A percentile compares a stretch with the other conserved stretches of the same genome.
phyloP scores from a whole-genome alignment of 2,113 vertebrate genomes.

The Apodemus speciosus region DNA sequence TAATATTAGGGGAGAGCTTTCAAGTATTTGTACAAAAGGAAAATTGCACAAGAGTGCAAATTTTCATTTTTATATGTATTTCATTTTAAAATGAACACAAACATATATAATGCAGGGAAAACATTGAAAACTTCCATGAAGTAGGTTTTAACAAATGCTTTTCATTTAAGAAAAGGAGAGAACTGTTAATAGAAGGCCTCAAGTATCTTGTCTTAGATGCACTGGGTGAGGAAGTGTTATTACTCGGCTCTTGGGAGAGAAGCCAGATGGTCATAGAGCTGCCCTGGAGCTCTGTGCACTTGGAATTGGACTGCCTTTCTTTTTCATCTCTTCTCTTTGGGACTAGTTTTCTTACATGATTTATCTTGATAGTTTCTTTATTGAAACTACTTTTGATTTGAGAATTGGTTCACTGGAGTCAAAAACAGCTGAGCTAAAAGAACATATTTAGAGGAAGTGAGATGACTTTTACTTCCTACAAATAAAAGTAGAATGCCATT shows the following conservation, averaged over 20 bases:
- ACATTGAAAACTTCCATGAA: neutral
- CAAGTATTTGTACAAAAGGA: conserved; percentile 73
- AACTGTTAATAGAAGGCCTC: neutral
- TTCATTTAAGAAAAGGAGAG: conserved; percentile 3
- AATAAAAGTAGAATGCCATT: conserved; percentile 53
- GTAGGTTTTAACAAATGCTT: neutral
- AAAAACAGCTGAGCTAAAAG: conserved; percentile 41
- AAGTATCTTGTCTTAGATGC: neutral
- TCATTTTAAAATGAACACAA: conserved; percentile 8
- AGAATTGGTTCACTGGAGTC: neutral
- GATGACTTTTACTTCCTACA: conserved; percentile 42
- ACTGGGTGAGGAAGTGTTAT: neutral
- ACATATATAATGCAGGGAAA: neutral
- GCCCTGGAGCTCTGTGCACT: neutral
- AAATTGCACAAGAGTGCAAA: conserved; percentile 76
- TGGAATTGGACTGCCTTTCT: neutral
- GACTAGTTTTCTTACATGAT: neutral
- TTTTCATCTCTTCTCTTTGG: neutral
- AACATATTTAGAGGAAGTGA: conserved; percentile 47
- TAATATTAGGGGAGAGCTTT: conserved; percentile 80
- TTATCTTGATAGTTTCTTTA: neutral
- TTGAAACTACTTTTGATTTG: conserved; percentile 16
- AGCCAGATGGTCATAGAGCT: neutral
- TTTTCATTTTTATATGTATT: neutral
- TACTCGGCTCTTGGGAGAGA: neutral